A percentile compares a stretch with the other conserved stretches of the same genome.
Conservation (phyloP, 2,797 vertebrate genomes). For the Amniataba percoides region DNA sequence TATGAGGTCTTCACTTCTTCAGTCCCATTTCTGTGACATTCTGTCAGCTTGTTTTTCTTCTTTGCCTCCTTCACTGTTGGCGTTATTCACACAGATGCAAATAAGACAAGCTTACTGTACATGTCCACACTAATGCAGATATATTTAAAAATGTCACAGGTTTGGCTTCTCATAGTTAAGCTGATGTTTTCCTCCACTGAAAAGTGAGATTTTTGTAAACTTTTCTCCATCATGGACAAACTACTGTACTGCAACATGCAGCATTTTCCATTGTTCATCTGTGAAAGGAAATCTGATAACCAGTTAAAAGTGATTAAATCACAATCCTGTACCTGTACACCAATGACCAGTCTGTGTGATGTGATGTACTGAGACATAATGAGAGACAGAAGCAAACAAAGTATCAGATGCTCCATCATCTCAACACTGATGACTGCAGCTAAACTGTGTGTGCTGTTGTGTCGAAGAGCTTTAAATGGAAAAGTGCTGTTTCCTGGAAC, state of each 20-base stretch:
- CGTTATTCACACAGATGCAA: conserved; percentile 22
- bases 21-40: conserved; percentile 17
- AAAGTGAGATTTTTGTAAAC: conserved; percentile 2
- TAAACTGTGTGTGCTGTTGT: neutral
- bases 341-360: conserved; percentile 1
- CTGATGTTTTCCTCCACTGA: neutral
- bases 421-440: neutral
- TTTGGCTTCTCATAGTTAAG: neutral
- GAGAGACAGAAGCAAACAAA: neutral
- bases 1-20: conserved; percentile 54
- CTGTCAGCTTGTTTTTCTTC: conserved; percentile 25
- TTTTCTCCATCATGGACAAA: neutral
- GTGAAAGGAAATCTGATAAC: neutral
- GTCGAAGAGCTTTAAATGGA: neutral
- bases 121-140: neutral
- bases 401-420: conserved; percentile 3
- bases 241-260: neutral
- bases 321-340: neutral
- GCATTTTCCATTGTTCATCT: neutral
- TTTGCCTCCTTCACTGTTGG: conserved; percentile 3
- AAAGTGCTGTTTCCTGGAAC: neutral
- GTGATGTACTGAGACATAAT: neutral
- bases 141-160: neutral
- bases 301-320: neutral
- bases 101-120: conserved; percentile 15